Base-by-base conservation (phyloP, 2,888 invertebrate genomes). In the Hypolimnas misippus region DNA sequence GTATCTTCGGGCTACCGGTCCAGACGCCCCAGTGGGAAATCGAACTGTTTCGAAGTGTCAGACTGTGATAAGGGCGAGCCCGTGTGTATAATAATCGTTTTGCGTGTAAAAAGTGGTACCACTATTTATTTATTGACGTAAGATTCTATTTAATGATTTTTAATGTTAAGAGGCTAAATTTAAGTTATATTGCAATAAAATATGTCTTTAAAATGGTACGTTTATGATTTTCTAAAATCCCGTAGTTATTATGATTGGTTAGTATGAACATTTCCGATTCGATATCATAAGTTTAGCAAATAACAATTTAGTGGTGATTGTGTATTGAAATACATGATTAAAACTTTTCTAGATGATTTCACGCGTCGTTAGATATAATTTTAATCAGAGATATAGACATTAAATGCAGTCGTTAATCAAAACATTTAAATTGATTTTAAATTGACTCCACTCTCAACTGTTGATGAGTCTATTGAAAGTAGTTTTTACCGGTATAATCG, bases 81-180 rank as follows among this genome's bases (percentile, higher is more conserved):
- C 63, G 70, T 73, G 80, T 87, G 83, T 84, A 84, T 76, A 79
- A 76, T 78, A 77, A 74, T 72, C 68, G 73, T 70, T n/a, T 75
- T 70, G 75, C 73, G 76, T 84, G 83, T 85, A 84, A 82, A 87
- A 82, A 84, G 84, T 82, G 84, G 79, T 87, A 81, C 77, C 77
- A 78, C 84, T 90, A 91, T 90, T 91, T 91, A 91, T 91, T 91
- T 89, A 83, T 89, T 79, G 81, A 80, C 75, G 74, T 89, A 87
- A 87, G 87, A 84, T 80, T 79, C 74, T 87, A 87, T 86, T 86
- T 83, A 84, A 86, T 78, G 75, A 87, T 84, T 85, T 85, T 81
- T 81, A 82, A 79, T 73, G 69, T 81, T 84, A 82, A 79, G 87
- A 85, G 81, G 83, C 84, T 85, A 86, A 82, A 80, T 81, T 78